Percentiles rank a stretch among this genome's conserved stretches.
Conservation (phyloP, 2,888 invertebrate species). For the Priapulus caudatus region DNA sequence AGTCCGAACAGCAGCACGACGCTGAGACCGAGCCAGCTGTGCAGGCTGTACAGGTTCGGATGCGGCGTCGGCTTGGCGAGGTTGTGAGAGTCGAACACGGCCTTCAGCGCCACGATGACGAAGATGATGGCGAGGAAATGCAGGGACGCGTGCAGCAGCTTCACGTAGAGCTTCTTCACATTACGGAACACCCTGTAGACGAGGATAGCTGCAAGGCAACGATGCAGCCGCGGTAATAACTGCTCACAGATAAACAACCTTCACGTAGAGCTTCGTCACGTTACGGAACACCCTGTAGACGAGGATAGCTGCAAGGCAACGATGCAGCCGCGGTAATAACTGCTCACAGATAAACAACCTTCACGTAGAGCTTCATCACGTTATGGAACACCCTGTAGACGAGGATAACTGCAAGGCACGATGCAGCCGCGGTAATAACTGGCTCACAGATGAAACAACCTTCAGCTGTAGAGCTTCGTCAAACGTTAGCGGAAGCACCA, state of each 20-base stretch:
- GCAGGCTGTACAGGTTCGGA: slow-evolving; percentile 54
- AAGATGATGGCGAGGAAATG: slow-evolving; percentile 56
- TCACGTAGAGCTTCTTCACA: slow-evolving; percentile 57
- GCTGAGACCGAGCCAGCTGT: slow-evolving; percentile 64
- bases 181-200: slow-evolving; percentile 64
- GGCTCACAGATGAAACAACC: no score
- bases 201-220: slow-evolving; percentile 54
- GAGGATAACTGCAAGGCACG: slow-evolving; percentile 60
- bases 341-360: slow-evolving; percentile 45
- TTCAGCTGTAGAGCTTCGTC: no score
- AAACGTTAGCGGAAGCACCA: slow-evolving; percentile 54
- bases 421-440: no score
- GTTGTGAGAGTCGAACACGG: slow-evolving; percentile 69
- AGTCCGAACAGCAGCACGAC: slow-evolving; percentile 57
- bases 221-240: slow-evolving; percentile 8
- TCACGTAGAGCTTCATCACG: slow-evolving; percentile 57
- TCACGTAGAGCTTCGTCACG: slow-evolving; percentile 57
- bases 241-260: slow-evolving; percentile 40
- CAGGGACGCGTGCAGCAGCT: slow-evolving; percentile 57
- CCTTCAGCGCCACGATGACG: slow-evolving; percentile 55
- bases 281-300: slow-evolving; percentile 64
- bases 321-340: slow-evolving; percentile 48
- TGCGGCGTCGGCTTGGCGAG: slow-evolving; percentile 33
- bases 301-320: slow-evolving; percentile 53
- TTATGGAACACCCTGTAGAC: slow-evolving; percentile 64